Conservation (phyloP, 2,113 vertebrate species). For the Apteryx mantelli region DNA sequence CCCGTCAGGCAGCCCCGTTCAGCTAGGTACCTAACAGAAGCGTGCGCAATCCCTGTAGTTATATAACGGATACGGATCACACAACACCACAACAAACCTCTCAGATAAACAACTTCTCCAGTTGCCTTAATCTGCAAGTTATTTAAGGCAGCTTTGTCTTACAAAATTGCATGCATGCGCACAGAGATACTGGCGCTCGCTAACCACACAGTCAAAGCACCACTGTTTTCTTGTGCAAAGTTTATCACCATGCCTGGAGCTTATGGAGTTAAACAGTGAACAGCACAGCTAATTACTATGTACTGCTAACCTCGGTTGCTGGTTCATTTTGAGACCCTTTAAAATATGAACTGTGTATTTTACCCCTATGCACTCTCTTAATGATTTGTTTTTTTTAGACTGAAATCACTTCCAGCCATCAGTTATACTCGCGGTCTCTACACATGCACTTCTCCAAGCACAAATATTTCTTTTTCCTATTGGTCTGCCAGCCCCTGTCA, state of each 20-base stretch:
- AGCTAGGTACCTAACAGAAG: not conserved
- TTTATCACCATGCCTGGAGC: conserved; percentile 28
- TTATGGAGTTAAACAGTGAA: conserved; percentile 76
- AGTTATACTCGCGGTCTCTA: conserved; percentile 81
- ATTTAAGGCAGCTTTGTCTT: not conserved
- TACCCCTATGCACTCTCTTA: conserved; percentile 90
- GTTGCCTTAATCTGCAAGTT: not conserved
- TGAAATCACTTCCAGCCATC: conserved; percentile 97
- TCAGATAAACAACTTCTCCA: rapidly evolving
- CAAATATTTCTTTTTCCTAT: conserved; percentile 92
- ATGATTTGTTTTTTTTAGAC: conserved; percentile 94
- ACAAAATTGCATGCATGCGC: rapidly evolving
- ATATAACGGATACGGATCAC: rapidly evolving
- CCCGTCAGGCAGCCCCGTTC: not conserved
- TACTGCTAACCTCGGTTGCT: conserved; percentile 81
- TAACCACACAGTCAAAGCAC: not conserved
- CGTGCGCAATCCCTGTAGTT: rapidly evolving
- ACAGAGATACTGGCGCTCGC: not conserved
- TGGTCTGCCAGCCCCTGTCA: conserved; percentile 89
- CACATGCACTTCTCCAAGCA: conserved; percentile 80
- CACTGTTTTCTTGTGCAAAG: not conserved
- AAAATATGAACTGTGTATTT: conserved; percentile 96
- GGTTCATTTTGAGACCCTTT: conserved; percentile 81
- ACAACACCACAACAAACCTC: not conserved
- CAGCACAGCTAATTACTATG: conserved; percentile 77